Conservation (phyloP, 2,888 invertebrate genomes). For the Bombylius discolor region DNA sequence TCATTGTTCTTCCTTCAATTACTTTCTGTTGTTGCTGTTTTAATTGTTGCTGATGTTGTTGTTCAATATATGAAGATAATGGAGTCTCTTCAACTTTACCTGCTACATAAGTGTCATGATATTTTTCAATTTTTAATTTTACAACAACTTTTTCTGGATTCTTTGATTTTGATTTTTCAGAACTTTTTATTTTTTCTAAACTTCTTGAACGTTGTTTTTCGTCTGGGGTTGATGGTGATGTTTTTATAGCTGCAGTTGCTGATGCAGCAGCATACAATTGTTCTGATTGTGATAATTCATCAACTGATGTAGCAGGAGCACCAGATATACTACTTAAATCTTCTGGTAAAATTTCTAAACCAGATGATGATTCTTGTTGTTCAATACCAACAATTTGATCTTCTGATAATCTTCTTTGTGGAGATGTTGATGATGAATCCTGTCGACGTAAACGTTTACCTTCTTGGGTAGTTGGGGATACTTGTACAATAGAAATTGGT, state of each 20-base stretch:
- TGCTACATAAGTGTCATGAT: neutral
- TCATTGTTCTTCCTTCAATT: neutral
- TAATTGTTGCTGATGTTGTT: neutral
- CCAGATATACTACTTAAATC: neutral
- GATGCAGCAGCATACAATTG: neutral
- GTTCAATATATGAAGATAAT: neutral
- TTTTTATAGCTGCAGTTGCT: neutral
- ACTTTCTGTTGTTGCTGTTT: neutral
- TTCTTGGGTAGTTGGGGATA: neutral
- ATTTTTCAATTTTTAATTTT: neutral
- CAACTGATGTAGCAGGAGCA: conserved; percentile 13
- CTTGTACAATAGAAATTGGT: neutral
- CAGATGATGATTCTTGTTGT: neutral
- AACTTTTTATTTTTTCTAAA: neutral
- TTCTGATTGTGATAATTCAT: conserved; percentile 18
- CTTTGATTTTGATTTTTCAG: neutral
- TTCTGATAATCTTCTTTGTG: neutral
- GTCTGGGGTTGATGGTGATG: neutral
- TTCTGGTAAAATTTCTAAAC: neutral
- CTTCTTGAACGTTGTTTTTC: neutral
- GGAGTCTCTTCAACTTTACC: neutral
- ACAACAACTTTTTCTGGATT: neutral
- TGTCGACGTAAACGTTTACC: neutral
- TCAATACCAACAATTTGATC: too few relatives aligned
- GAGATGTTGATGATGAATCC: neutral